Percentiles rank a stretch among this genome's conserved stretches.
Evolutionary conservation across 2,797 vertebrate genomes (phyloP).

Genomic region (Ceryle rudis): DNA sequence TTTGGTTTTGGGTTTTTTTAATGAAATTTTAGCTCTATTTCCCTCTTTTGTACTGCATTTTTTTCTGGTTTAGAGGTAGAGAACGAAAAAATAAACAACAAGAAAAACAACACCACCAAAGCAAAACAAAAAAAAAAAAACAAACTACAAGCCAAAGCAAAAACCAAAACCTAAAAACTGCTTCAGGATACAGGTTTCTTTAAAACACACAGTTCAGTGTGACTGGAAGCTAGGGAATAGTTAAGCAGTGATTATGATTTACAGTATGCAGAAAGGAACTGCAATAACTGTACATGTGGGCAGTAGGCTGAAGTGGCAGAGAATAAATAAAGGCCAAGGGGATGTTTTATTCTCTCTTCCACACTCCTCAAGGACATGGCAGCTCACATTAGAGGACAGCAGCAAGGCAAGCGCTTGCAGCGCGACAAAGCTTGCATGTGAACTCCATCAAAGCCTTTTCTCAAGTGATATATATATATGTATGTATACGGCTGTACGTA

Average conservation of each 20-base stretch:
- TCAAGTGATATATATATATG: neutral
- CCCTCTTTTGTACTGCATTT: neutral
- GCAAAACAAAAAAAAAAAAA: neutral
- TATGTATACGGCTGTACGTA: neutral
- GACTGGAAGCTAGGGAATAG: neutral
- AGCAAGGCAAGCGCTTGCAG: conserved; percentile 23
- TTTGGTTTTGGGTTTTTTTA: neutral
- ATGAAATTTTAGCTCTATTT: neutral
- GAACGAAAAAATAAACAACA: neutral
- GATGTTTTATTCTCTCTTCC: conserved; percentile 24
- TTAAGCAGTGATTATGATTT: conserved; percentile 12
- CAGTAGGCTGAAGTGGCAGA: conserved; percentile 57
- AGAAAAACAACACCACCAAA: neutral
- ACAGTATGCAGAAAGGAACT: conserved; percentile 9
- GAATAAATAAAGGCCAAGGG: conserved; percentile 42
- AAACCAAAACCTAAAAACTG: neutral
- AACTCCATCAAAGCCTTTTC: neutral
- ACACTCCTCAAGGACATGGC: conserved; percentile 41
- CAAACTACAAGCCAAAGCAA: neutral
- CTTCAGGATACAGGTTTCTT: neutral
- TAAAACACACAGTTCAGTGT: neutral
- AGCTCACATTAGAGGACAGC: conserved; percentile 47
- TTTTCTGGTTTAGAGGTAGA: neutral
- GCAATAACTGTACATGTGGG: conserved; percentile 43
- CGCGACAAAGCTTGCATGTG: neutral